Conservation (phyloP, 2,797 vertebrate genomes). For the Falco biarmicus region DNA sequence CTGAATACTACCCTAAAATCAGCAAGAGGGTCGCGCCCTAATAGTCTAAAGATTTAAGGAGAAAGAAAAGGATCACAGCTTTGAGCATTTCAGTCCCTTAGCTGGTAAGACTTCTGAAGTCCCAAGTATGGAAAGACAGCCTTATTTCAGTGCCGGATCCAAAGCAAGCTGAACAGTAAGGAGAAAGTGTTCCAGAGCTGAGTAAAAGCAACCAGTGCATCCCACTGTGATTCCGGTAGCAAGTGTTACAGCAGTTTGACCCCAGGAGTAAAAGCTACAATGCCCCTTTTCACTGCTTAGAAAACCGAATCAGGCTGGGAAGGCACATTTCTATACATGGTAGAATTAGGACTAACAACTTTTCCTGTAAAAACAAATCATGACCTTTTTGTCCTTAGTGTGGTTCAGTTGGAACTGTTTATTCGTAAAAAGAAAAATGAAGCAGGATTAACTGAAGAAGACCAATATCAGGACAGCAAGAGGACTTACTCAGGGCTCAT, state of each 20-base stretch:
- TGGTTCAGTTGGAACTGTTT: not conserved
- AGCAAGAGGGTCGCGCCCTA: not conserved
- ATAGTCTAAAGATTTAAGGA: not conserved
- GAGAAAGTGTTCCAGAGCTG: not conserved
- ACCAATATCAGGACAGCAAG: not conserved
- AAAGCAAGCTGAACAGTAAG: not conserved
- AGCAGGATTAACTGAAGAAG: not conserved
- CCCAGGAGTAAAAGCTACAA: not conserved
- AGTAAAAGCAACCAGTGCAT: not conserved
- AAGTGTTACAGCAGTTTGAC: not conserved
- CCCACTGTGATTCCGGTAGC: fast-evolving
- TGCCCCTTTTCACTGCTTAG: not conserved
- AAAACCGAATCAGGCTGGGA: not conserved
- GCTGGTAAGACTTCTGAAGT: not conserved
- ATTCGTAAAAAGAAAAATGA: not conserved
- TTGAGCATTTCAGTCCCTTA: not conserved
- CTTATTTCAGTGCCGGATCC: not conserved
- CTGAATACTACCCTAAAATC: not conserved
- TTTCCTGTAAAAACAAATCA: not conserved
- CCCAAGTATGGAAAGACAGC: not conserved
- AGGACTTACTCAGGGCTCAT: not conserved
- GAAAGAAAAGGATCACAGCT: not conserved
- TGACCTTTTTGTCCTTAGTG: not conserved
- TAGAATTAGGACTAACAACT: not conserved
- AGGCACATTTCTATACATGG: not conserved